These are phyloP conservation scores for Campoplex nolae DNA, from an alignment of 2,888 invertebrate species.

Conservation along the genomic window DNA sequence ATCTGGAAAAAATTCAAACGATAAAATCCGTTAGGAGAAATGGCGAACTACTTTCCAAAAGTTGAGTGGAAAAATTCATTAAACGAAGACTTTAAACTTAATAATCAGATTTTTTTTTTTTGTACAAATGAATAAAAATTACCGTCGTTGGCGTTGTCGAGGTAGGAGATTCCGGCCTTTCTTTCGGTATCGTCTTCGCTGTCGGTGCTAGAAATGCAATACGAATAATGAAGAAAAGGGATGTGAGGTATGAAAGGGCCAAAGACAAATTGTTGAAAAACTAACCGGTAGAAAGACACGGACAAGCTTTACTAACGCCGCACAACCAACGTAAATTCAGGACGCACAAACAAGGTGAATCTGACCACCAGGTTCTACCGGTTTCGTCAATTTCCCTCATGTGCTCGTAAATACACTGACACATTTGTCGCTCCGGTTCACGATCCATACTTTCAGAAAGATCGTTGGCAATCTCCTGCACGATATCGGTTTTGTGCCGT, in stretches of 20 bases:
- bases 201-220: slow-evolving; percentile 29
- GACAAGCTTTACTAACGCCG: slow-evolving; percentile 72
- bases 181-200: slow-evolving; percentile 46
- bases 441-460: slow-evolving; percentile 60
- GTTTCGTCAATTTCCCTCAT: slow-evolving; percentile 76
- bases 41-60: background rate
- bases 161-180: slow-evolving; percentile 56
- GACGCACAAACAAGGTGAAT: slow-evolving; percentile 80
- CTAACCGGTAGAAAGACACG: slow-evolving; percentile 74
- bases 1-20: slow-evolving; percentile 55
- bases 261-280: background rate
- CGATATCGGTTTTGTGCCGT: slow-evolving; percentile 59
- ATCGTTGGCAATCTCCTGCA: slow-evolving; percentile 59
- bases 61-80: background rate
- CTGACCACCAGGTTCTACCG: slow-evolving; percentile 75
- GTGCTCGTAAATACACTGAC: slow-evolving; percentile 79
- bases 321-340: slow-evolving; percentile 77
- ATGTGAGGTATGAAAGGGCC: background rate
- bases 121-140: slow-evolving; percentile 7
- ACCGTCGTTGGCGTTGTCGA: slow-evolving; percentile 57
- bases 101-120: background rate
- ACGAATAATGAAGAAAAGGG: background rate
- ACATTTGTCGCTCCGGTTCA: slow-evolving; percentile 72
- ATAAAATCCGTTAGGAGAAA: background rate
- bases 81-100: background rate